These are phyloP conservation scores for Matsumurasca onukii DNA, from an alignment of 1,140 invertebrate genomes.

Conservation along the genomic window DNA sequence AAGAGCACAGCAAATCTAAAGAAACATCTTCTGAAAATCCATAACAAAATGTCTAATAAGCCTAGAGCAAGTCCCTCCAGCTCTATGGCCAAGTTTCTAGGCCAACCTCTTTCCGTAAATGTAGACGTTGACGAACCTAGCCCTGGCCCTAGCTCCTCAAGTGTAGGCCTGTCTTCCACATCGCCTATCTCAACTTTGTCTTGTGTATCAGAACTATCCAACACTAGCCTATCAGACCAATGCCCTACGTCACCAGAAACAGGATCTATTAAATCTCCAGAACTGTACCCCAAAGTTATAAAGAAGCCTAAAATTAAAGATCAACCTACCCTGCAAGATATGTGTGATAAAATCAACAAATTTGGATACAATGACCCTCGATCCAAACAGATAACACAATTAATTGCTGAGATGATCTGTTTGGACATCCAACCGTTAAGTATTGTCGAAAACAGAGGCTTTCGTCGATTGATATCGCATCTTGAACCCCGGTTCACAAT, in stretches of 20 bases:
- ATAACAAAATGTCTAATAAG: neutral
- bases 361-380: neutral
- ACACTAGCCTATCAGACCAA: neutral
- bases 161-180: neutral
- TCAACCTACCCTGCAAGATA: neutral
- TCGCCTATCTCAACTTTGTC: neutral
- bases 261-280: neutral
- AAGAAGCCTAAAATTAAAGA: neutral
- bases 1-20: neutral
- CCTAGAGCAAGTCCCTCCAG: neutral
- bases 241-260: neutral
- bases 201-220: neutral
- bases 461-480: neutral
- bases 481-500: neutral
- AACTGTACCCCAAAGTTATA: neutral
- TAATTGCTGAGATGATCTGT: no score
- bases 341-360: neutral
- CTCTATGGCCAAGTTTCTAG: neutral
- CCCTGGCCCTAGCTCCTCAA: neutral
- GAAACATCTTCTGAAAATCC: neutral
- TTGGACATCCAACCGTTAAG: no score
- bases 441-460: conserved; percentile 6
- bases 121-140: neutral
- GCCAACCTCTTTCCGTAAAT: neutral
- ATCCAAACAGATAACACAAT: neutral